Percentiles rank a stretch among this genome's conserved stretches.
Evolutionary conservation across 2,113 vertebrate species (phyloP).

Genomic region (Bubo scandiacus): DNA sequence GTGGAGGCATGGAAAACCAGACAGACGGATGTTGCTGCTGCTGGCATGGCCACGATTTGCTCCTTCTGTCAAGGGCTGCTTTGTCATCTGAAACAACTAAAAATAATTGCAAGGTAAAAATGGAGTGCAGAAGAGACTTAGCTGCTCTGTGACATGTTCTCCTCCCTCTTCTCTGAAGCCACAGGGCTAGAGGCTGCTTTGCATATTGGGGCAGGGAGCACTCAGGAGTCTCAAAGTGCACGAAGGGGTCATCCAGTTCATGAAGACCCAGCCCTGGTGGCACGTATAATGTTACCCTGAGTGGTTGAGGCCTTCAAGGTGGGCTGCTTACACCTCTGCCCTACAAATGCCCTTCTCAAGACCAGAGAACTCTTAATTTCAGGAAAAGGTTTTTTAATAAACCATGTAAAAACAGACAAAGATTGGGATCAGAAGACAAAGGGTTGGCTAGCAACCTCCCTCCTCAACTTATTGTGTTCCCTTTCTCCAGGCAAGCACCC

Average conservation of each 20-base stretch:
- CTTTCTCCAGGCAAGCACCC: background rate
- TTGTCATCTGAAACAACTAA: background rate
- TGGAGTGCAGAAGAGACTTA: background rate
- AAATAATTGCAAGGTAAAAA: background rate
- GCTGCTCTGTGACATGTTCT: background rate
- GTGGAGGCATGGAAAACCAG: background rate
- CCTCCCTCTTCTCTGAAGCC: background rate
- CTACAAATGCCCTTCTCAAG: background rate
- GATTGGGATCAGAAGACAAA: background rate
- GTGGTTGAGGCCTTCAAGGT: background rate
- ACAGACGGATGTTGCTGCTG: background rate
- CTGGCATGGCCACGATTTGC: rapidly evolving
- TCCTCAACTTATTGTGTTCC: background rate
- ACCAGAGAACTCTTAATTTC: background rate
- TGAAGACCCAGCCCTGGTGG: background rate
- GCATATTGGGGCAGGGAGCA: background rate
- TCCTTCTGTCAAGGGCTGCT: background rate
- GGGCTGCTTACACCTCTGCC: background rate
- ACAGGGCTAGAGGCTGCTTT: background rate
- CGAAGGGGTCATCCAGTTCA: background rate
- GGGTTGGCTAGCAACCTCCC: background rate
- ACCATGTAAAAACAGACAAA: background rate
- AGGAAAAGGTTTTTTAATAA: background rate
- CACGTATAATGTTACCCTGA: rapidly evolving
- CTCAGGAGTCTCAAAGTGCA: background rate